These are phyloP conservation scores for Sternarchorhynchus goeldii DNA, from an alignment of 2,797 vertebrate genomes.

Conservation along the genomic window DNA sequence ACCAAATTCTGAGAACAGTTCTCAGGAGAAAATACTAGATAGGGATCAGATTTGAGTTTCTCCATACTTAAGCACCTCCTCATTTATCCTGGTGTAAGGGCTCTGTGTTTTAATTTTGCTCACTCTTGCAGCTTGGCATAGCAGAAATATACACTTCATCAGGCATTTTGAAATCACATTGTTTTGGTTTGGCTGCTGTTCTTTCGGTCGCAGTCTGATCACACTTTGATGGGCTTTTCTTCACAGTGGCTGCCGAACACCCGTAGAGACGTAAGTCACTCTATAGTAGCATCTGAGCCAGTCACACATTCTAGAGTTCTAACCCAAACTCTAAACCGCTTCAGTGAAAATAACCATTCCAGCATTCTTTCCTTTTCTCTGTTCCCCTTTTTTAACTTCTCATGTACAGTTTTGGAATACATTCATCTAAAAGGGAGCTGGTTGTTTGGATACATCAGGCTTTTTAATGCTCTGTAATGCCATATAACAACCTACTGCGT, in stretches of 20 bases:
- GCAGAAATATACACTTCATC: conserved; percentile 2
- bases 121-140: background rate
- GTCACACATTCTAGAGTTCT: conserved; percentile 31
- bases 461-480: background rate
- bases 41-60: background rate
- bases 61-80: background rate
- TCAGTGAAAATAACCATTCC: background rate
- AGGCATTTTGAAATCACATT: background rate
- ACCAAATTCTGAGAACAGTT: too few relatives aligned
- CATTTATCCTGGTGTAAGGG: too few relatives aligned
- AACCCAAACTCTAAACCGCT: conserved; percentile 21
- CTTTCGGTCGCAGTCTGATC: conserved; percentile 60
- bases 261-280: conserved; percentile 82
- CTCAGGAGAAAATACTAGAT: background rate
- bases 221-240: conserved; percentile 61
- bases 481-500: background rate
- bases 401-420: background rate
- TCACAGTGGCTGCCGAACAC: conserved; percentile 81
- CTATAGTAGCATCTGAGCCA: conserved; percentile 32
- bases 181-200: conserved; percentile 21
- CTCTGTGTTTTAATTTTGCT: background rate
- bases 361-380: background rate
- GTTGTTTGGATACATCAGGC: too few relatives aligned
- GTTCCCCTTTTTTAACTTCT: too few relatives aligned
- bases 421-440: too few relatives aligned